Percentiles rank a stretch among this genome's conserved stretches.
These are phyloP conservation scores for Dugesia japonica DNA, from an alignment of 2,888 invertebrate species.

Conservation along the genomic window DNA sequence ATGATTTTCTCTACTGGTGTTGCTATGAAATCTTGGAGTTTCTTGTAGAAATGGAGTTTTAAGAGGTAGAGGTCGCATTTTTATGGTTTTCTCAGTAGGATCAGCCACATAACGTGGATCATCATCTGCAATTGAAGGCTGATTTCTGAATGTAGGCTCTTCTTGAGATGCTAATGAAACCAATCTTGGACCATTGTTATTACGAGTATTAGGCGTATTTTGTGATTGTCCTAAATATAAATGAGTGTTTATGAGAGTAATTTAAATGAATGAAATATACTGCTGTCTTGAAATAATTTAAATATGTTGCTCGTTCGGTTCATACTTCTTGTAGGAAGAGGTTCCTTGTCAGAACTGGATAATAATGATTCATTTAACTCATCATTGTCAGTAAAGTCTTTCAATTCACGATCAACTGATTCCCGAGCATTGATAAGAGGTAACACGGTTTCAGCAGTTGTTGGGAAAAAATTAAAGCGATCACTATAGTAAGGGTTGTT, in stretches of 20 bases:
- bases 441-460: neutral
- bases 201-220: neutral
- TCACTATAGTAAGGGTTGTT: neutral
- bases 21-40: slow-evolving; percentile 8
- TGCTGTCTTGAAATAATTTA: neutral
- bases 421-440: neutral
- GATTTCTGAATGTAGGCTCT: neutral
- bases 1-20: neutral
- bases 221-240: slow-evolving; percentile 11
- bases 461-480: neutral
- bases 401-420: neutral
- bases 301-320: neutral
- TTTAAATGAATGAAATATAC: too few relatives aligned
- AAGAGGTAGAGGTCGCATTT: neutral
- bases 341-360: neutral
- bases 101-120: slow-evolving; percentile 1
- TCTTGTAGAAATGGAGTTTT: neutral
- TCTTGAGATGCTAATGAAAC: slow-evolving; percentile 10
- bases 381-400: slow-evolving; percentile 9
- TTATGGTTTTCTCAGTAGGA: neutral
- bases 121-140: neutral
- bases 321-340: neutral
- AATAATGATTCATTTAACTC: neutral
- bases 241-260: too few relatives aligned
- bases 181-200: neutral